Evolutionary conservation across 2,797 vertebrate genomes (phyloP).

Genomic region (Remorina albescens): DNA sequence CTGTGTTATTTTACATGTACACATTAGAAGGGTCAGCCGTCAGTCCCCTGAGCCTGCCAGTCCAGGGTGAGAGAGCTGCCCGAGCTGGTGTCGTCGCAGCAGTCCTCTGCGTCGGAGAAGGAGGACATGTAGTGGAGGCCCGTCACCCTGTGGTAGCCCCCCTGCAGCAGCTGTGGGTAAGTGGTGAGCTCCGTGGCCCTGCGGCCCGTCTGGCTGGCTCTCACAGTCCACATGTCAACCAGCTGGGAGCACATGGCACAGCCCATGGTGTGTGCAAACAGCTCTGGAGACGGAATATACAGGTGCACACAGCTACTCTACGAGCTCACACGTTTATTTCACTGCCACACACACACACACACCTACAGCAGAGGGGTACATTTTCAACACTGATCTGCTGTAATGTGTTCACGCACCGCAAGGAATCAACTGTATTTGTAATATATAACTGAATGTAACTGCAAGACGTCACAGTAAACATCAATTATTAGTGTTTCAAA

Average conservation of each 20-base stretch:
- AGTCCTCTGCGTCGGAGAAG: conserved; percentile 80
- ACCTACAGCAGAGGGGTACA: neutral
- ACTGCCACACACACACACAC: too few relatives aligned
- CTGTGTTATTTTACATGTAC: conserved; percentile 22
- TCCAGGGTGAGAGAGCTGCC: conserved; percentile 71
- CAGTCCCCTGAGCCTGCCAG: conserved; percentile 65
- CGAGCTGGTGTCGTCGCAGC: conserved; percentile 74
- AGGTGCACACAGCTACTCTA: conserved; percentile 23
- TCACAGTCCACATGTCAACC: conserved; percentile 79
- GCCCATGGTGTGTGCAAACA: conserved; percentile 60
- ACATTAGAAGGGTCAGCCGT: conserved; percentile 47
- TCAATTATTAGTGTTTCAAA: neutral
- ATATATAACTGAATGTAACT: neutral
- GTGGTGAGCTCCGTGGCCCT: conserved; percentile 75
- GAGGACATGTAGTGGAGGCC: conserved; percentile 80
- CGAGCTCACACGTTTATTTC: neutral
- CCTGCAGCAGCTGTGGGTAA: conserved; percentile 70
- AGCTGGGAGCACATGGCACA: conserved; percentile 82
- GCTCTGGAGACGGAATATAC: conserved; percentile 15
- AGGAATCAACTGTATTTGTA: neutral
- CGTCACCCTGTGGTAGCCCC: conserved; percentile 76
- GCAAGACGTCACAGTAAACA: neutral
- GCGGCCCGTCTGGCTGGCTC: conserved; percentile 48
- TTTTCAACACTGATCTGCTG: neutral
- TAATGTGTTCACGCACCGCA: conserved; percentile 5